Conservation (phyloP, 2,888 invertebrate species). For the Creontiades dilutus region DNA sequence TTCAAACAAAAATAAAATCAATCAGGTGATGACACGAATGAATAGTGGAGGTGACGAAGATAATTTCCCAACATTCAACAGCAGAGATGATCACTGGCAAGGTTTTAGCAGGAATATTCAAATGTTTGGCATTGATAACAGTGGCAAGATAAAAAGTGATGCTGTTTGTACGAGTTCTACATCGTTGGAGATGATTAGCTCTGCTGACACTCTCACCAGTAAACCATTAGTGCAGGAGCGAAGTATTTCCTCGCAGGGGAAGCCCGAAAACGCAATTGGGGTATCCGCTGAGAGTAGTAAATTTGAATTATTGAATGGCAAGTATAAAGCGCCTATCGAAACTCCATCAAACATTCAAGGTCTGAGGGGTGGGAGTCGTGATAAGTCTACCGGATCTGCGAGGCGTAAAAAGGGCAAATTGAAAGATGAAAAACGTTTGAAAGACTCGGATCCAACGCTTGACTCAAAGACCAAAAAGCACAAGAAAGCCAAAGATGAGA, state of each 20-base stretch:
- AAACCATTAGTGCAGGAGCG: too few species aligned
- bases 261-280: neutral
- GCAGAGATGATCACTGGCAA: too few species aligned
- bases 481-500: conserved; percentile 14
- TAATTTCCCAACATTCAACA: too few species aligned
- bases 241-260: too few species aligned
- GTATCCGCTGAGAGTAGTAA: neutral
- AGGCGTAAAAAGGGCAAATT: neutral
- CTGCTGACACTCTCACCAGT: too few species aligned
- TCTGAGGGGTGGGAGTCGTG: neutral
- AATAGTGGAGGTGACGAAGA: too few species aligned
- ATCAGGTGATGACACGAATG: too few species aligned
- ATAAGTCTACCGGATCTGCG: neutral
- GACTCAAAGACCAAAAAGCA: conserved; percentile 12
- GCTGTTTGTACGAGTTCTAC: too few species aligned
- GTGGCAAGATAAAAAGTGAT: too few species aligned
- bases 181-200: too few species aligned
- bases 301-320: neutral
- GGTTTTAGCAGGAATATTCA: too few species aligned
- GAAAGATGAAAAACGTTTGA: neutral
- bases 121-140: too few species aligned
- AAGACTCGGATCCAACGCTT: neutral
- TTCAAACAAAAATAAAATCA: neutral
- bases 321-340: neutral
- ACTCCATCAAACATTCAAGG: neutral